Base-by-base conservation (phyloP, 2,797 vertebrate species). In the Thamnophis elegans region DNA sequence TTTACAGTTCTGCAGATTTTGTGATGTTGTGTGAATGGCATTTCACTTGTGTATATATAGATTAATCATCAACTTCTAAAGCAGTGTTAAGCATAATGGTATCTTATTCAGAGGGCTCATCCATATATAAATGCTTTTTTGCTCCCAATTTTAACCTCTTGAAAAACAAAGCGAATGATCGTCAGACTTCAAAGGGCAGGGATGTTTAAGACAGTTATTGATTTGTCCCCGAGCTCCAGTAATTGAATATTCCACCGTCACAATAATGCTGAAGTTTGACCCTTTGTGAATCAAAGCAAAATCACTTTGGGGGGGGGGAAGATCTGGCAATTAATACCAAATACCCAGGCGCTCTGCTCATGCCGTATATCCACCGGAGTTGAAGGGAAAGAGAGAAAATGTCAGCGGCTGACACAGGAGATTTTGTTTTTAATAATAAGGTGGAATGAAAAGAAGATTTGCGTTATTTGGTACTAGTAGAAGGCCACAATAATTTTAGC, bases 271-370 rank as follows among this genome's bases (percentile, higher is more conserved):
- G 78, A 26, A 1, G 93, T 92, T 89, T 94, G 93, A 73, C 56
- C 28, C 73, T 62, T 60, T 93, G 86, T 85, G 93, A 93, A 90
- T 90, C 16, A n/a, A 93, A 82, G 4, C 6, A 90, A 90, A 32
- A 85, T 88, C 91, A 91, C 91, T 91, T 92, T 65, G 47, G 47
- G 42, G 90, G 47, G 42, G 90, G 93, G 90, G 73, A 93, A 90
- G 36, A 88, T 56, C 78, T 11, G 55, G 54, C 95, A 94, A 96
- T 96, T 96, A 95, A 93, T 94, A 68, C 51, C 59, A 94, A 92
- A 20, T 93, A 92, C 95, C 85, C 11, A 59, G 93, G 89, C 62
- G 6, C 62, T 65, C 28, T 14, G 73, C 78, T 0, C 0, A 91
- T 94, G 55, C 88, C 90, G 93, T 89, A 53, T 82, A 94, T 93